Evolutionary conservation across 2,797 vertebrate genomes (phyloP), one percentile per base, ranked within the genome.

Genomic region (Pelobates cultripes): DNA sequence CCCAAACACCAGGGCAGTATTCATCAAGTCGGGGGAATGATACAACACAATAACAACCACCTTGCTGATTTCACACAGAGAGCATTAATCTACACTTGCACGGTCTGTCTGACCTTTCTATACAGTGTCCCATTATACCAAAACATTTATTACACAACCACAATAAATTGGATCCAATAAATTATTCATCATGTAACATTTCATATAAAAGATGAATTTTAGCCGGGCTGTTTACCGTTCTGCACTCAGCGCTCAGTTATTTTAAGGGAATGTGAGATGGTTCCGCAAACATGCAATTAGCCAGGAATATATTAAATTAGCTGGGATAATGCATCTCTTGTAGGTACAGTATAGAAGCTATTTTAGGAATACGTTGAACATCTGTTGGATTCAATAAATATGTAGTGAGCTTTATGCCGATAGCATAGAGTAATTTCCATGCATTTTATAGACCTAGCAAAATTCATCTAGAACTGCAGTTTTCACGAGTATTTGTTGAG

Each of bases 131-230:
- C 40, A 53, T 42, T 43, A 43, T 51, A 51, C 15, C 14, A 6
- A 7, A 60, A 43, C 15, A 64, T 67, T 73, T 73, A 64, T 72
- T 53, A 28, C 61, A 53, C 43, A 68, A 15, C 10, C 61, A 15
- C 78, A 43, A 64, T 79, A 79, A 73, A 79, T 55, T 66, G 47
- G 47, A 47, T 14, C n/a, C 63, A 7, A 80, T 80, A 69, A 73
- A 69, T 80, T 41, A 80, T 80, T 69, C 42, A 80, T 75, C 7
- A 15, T 12, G 28, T 57, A 80, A 40, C 69, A 73, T 66, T 73
- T 73, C 70, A 43, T 70, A 63, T 61, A 79, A 79, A 63, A 17
- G 42, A 45, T 14, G 14, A 47, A 41, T n/a, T 45, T 47, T 55
- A 3, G 43, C 60, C n/a, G 13, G 12, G 51, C 66, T 67, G 60